Percentiles rank a stretch among this genome's conserved stretches.
These are phyloP conservation scores for Suillia variegata DNA, from an alignment of 2,888 invertebrate genomes.

Conservation along the genomic window DNA sequence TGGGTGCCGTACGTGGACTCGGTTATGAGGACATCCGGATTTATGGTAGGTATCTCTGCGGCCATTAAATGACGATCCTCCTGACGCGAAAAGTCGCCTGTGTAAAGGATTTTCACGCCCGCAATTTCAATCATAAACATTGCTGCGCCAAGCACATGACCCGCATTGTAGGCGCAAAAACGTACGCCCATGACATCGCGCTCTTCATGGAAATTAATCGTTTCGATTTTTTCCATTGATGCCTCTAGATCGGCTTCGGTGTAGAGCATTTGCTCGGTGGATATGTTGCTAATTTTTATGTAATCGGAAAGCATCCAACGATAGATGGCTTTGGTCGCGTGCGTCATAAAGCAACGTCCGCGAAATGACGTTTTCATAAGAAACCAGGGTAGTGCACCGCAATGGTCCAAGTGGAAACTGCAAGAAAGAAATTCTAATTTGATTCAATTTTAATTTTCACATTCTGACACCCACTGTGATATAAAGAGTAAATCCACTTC, in stretches of 20 bases:
- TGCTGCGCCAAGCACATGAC: constrained; percentile 97
- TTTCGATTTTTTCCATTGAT: constrained; percentile 99
- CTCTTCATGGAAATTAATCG: constrained; percentile 97
- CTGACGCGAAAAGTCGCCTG: constrained; percentile 98
- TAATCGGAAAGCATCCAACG: constrained; percentile 98
- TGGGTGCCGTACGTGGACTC: constrained; percentile 99
- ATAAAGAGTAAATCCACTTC: constrained; percentile 94
- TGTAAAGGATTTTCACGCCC: constrained; percentile 94
- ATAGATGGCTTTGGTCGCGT: constrained; percentile 99
- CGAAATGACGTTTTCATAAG: constrained; percentile 96
- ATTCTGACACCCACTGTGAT: constrained; percentile 74
- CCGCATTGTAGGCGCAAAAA: constrained; percentile 99
- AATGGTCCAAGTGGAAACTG: constrained; percentile 98
- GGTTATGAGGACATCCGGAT: constrained; percentile 96
- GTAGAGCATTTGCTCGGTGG: constrained; percentile 95
- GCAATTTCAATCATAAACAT: constrained; percentile 99
- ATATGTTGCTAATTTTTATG: constrained; percentile 98
- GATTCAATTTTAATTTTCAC: too few relatives aligned
- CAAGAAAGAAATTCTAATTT: constrained; percentile 36
- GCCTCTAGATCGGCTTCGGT: constrained; percentile 96
- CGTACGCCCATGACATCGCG: constrained; percentile 95
- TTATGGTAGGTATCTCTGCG: constrained; percentile 95
- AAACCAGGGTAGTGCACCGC: constrained; percentile 98
- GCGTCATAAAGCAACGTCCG: constrained; percentile 98
- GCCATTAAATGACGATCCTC: constrained; percentile 99